Percentiles rank a stretch among this genome's conserved stretches.
Evolutionary conservation across 2,888 invertebrate genomes (phyloP).

Genomic region (Caenorhabditis plicata): DNA sequence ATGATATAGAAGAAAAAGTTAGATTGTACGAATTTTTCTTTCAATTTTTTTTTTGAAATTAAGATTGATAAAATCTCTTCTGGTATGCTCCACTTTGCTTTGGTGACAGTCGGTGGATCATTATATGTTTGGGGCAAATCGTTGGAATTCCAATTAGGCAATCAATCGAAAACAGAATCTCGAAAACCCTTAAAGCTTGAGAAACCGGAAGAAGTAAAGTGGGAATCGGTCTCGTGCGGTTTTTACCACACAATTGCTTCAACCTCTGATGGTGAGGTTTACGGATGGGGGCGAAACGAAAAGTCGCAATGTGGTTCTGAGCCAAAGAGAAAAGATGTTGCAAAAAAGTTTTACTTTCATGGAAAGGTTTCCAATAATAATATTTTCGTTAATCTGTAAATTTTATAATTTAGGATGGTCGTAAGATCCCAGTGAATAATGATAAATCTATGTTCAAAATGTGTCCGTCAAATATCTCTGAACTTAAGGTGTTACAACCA

Average conservation of each 20-base stretch:
- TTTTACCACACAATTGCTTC: slow-evolving; percentile 46
- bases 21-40: too few species aligned
- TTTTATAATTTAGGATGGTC: slow-evolving; percentile 8
- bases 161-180: slow-evolving; percentile 53
- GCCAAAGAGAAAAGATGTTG: slow-evolving; percentile 19
- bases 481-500: slow-evolving; percentile 7
- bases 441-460: slow-evolving; percentile 18
- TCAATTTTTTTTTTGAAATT: slow-evolving; percentile 38
- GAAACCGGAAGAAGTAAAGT: slow-evolving; percentile 45
- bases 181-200: slow-evolving; percentile 46
- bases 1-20: too few species aligned
- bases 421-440: slow-evolving; percentile 14
- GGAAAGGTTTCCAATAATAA: slow-evolving; percentile 16
- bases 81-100: slow-evolving; percentile 57
- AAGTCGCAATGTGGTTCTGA: slow-evolving; percentile 46
- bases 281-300: slow-evolving; percentile 59
- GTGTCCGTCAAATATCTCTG: slow-evolving; percentile 14
- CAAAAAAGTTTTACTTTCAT: slow-evolving; percentile 37
- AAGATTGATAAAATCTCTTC: slow-evolving; percentile 37
- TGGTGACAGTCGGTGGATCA: slow-evolving; percentile 49
- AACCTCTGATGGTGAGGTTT: slow-evolving; percentile 43
- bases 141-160: slow-evolving; percentile 58
- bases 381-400: too few species aligned
- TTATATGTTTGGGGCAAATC: slow-evolving; percentile 61
- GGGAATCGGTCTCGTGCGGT: slow-evolving; percentile 54